These are phyloP conservation scores for Diplolepis rosae DNA, from an alignment of 2,888 invertebrate species.

Conservation along the genomic window DNA sequence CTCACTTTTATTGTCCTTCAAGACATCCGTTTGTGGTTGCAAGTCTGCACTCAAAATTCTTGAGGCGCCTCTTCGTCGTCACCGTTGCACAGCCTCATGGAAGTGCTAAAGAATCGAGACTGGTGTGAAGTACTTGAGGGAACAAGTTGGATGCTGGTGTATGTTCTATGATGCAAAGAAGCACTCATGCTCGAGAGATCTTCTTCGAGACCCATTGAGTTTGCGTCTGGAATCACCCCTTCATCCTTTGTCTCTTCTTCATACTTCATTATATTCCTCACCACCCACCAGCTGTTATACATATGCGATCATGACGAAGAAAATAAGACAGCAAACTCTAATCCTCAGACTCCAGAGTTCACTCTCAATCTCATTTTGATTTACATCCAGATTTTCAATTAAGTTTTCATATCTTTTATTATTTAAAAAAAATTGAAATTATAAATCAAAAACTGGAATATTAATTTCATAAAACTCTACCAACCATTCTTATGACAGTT, in stretches of 20 bases:
- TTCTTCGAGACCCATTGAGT: constrained; percentile 59
- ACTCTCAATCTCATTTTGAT: constrained; percentile 9
- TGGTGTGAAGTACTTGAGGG: constrained; percentile 45
- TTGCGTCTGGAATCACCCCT: constrained; percentile 53
- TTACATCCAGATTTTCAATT: constrained; percentile 27
- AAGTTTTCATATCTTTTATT: too few relatives aligned
- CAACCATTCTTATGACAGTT: too few relatives aligned
- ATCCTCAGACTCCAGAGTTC: constrained; percentile 22
- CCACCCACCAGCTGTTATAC: constrained; percentile 8
- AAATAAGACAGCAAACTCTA: constrained; percentile 18
- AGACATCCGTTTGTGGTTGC: neutral
- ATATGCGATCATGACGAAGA: neutral
- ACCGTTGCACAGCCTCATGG: constrained; percentile 3
- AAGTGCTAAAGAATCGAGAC: constrained; percentile 25
- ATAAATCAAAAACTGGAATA: too few relatives aligned
- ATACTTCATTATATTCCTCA: constrained; percentile 14
- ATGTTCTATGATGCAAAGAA: constrained; percentile 58
- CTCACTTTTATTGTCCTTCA: constrained; percentile 11
- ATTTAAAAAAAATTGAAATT: too few relatives aligned
- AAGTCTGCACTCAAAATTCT: constrained; percentile 21
- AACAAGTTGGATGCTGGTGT: constrained; percentile 58
- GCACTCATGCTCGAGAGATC: constrained; percentile 52
- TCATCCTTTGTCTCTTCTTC: neutral
- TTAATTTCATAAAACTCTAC: too few relatives aligned
- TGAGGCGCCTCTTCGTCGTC: constrained; percentile 14